Percentiles rank a stretch among this genome's conserved stretches.
Evolutionary conservation across 2,797 vertebrate species (phyloP).

Genomic region (Enteromius thamalakanensis): DNA sequence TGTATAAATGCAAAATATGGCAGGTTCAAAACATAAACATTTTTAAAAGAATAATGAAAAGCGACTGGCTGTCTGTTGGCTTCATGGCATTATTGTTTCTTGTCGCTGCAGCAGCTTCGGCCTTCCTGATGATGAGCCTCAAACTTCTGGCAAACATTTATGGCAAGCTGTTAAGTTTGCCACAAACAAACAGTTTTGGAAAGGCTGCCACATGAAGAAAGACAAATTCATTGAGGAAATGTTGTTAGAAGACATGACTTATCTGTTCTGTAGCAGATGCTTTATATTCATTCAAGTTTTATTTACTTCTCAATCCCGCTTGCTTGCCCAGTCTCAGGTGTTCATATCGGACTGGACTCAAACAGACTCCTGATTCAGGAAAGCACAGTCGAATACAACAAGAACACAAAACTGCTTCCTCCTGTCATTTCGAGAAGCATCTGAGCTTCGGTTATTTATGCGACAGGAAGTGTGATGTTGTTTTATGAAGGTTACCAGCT

Average conservation of each 20-base stretch:
- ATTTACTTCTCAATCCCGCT: not conserved
- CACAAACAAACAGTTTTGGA: not conserved
- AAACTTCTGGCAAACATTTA: not conserved
- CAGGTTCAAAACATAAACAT: not conserved
- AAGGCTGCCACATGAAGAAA: not conserved
- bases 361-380: not conserved
- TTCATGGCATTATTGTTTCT: not conserved
- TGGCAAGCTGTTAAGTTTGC: not conserved
- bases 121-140: too few species aligned
- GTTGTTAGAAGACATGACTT: not conserved
- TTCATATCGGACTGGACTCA: not conserved
- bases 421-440: constrained; percentile 11
- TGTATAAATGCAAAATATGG: not conserved
- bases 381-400: not conserved
- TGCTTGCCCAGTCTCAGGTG: not conserved
- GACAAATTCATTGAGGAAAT: not conserved
- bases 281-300: not conserved
- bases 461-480: constrained; percentile 54
- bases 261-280: not conserved
- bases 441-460: not conserved
- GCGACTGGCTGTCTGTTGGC: not conserved
- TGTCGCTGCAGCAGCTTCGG: not conserved
- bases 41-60: not conserved
- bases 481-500: constrained; percentile 50
- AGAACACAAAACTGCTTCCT: not conserved